These are phyloP conservation scores for Branchellion lobata DNA, from an alignment of 2,888 invertebrate genomes.

Conservation along the genomic window DNA sequence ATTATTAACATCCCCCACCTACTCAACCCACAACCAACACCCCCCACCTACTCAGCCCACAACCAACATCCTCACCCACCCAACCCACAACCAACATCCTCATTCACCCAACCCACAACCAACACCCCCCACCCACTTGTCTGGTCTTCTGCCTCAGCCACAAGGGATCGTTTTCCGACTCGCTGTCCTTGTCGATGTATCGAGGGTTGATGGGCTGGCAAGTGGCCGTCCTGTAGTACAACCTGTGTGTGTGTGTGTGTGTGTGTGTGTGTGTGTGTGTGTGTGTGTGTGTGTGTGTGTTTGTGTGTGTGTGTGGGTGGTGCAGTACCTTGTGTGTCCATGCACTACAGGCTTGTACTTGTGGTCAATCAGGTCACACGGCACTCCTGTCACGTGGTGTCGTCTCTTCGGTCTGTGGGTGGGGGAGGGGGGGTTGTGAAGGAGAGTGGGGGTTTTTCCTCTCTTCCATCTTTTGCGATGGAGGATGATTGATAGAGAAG, in stretches of 20 bases:
- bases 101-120: background rate
- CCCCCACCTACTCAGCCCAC: background rate
- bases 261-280: too few relatives aligned
- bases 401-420: background rate
- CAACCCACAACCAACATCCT: background rate
- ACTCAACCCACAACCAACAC: conserved; percentile 6
- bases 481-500: background rate
- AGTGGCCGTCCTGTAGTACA: conserved; percentile 89
- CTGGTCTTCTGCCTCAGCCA: conserved; percentile 73
- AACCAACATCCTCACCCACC: background rate
- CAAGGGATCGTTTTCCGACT: conserved; percentile 85
- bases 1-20: background rate
- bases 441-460: too few relatives aligned
- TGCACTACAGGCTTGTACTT: conserved; percentile 24
- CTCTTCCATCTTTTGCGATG: too few relatives aligned
- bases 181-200: conserved; percentile 86
- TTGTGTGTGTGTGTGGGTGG: conserved; percentile 62
- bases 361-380: too few relatives aligned
- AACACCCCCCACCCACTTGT: conserved; percentile 55
- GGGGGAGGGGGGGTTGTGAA: too few relatives aligned
- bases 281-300: too few relatives aligned
- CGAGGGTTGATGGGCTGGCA: conserved; percentile 90
- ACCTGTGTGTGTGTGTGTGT: conserved; percentile 57
- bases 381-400: background rate
- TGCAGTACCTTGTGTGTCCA: conserved; percentile 41